Evolutionary conservation across 1,140 invertebrate genomes (phyloP), one percentile per base, ranked within the genome.

Genomic region (Chymomyza costata): DNA sequence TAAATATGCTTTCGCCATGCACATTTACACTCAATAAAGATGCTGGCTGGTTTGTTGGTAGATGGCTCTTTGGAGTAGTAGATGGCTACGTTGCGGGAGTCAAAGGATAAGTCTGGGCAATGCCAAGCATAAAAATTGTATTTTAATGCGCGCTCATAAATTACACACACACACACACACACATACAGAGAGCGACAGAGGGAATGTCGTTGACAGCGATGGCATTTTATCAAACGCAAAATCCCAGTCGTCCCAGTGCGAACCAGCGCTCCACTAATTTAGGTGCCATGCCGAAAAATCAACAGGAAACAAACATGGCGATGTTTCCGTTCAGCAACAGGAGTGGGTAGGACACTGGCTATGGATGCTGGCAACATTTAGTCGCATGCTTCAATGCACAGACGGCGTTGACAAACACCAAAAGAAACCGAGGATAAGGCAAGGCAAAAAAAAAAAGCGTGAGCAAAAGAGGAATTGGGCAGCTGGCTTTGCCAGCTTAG

Each of bases 11-110:
- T 78, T 78, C 73, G 73, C 73, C 73, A 80, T 63, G 74, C 73
- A 74, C 73, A 80, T 80, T 80, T 80, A 81, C 73, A 80, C 73
- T 80, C 74, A 80, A 80, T 81, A 80, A 80, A 78, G 73, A 73
- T 68, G 73, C 71, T 67, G 52, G n/a, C 62, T 43, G 51, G 8
- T 1, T 30, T 38, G 35, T 30, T 11, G 15, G 14, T 37, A 34
- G 21, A 35, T 35, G 41, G 57, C 37, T n/a, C n/a, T 38, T 19
- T 64, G 61, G 59, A 32, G 45, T 43, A 48, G 41, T 44, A 38
- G 13, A 55, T 50, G 52, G 46, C 46, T 45, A 46, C 31, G 47
- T 38, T 28, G 65, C 50, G 45, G 32, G 59, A 80, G 64, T 80
- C 73, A 80, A 80, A 81, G 73, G 73, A 78, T 78, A 78, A 78